Base-by-base conservation (phyloP, 2,888 invertebrate species). In the Eristalis tenax region DNA sequence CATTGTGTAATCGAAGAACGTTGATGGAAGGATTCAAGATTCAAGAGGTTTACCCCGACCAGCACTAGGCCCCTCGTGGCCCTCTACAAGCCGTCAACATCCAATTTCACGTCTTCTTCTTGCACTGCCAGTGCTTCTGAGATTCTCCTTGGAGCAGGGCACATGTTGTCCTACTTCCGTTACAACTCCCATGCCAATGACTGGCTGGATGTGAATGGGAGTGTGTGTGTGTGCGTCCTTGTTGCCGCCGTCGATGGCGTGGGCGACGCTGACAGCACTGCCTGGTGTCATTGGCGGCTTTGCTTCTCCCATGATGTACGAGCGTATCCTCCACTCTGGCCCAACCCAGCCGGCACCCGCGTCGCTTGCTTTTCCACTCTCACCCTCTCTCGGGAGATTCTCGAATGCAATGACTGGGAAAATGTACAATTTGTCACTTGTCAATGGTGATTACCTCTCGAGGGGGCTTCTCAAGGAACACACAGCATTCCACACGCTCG, bases 391-490 rank as follows among this genome's bases (percentile, higher is more conserved):
- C 22, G 13, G 4, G 69, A 50, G 57, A 75, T 38, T 57, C 71
- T 80, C 71, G 68, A 76, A 83, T 85, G 71, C 76, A 80, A 80
- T 85, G 84, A 73, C 84, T 80, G 80, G 68, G 80, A 80, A 85
- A 85, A 85, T 85, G 73, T 80, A 80, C 84, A 80, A 85, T 85
- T 85, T 85, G 84, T 85, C 84, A 85, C 84, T 85, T 80, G 84
- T 84, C 84, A 80, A 80, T 84, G 84, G 79, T 84, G 84, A 84
- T 84, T 84, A 84, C 84, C 84, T 84, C 84, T 79, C 79, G 38
- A 80, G 75, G 64, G 75, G 71, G 57, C 22, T 65, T 40, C 75
- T 32, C 35, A 50, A 18, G 50, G 50, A 50, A 18, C 50, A 18
- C 50, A 50, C 18, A 50, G 8, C 8, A 18, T 50, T 50, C 50